These are phyloP conservation scores for Meriones psammophilus DNA, from an alignment of 2,797 vertebrate species.

Conservation along the genomic window DNA sequence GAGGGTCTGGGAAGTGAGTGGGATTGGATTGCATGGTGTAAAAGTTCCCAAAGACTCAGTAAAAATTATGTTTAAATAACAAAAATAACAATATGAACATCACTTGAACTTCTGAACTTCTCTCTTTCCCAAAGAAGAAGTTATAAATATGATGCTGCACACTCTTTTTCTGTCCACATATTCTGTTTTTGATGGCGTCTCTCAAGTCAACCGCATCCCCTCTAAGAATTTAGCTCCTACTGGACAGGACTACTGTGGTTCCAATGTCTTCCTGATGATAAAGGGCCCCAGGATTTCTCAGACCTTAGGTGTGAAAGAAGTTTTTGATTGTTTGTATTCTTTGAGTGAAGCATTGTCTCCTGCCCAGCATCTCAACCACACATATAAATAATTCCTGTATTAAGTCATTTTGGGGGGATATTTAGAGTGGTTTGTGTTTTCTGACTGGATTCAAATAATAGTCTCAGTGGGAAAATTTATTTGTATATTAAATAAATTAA, in stretches of 20 bases:
- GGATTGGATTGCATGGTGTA: not conserved
- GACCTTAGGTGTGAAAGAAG: not conserved
- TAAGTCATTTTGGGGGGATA: not conserved
- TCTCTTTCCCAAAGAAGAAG: not conserved
- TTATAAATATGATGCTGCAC: not conserved
- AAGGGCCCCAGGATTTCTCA: no score
- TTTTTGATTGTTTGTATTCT: not conserved
- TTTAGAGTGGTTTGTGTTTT: slow-evolving; percentile 11
- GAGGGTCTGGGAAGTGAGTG: not conserved
- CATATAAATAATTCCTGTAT: not conserved
- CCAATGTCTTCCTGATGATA: not conserved
- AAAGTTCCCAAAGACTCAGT: not conserved
- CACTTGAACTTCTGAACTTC: not conserved
- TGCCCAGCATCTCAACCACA: not conserved
- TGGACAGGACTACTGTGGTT: not conserved
- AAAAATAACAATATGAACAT: not conserved
- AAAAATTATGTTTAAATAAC: not conserved
- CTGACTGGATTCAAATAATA: not conserved
- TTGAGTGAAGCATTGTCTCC: not conserved
- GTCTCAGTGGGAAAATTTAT: not conserved
- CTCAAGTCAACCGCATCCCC: not conserved
- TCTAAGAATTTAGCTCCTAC: not conserved
- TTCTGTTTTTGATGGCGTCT: not conserved
- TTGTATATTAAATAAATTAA: not conserved
- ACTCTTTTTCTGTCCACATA: not conserved